Evolutionary conservation across 2,113 vertebrate species (phyloP), one percentile per base, ranked within the genome.

Genomic region (Phaethornis superciliosus): DNA sequence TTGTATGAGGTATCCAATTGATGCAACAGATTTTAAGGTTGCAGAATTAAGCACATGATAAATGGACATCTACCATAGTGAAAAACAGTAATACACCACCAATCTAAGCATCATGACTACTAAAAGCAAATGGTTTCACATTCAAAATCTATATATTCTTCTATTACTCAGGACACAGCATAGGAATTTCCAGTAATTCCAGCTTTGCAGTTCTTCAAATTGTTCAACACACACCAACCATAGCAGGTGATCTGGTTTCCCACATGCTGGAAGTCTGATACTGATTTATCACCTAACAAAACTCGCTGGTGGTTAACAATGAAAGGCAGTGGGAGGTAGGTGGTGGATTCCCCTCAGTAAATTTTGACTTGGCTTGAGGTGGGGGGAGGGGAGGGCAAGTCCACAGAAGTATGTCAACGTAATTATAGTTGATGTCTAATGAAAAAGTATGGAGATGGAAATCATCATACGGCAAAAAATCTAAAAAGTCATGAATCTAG

Each of bases 321-420:
- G 35, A 87, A 71, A 90, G 26, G 40, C 49, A 80, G 23, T 6
- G 8, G 28, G 14, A 51, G 5, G 10, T 4, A 74, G 18, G 26
- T 32, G 23, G 23, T 27, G 6, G 59, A 64, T 26, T 70, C 30
- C 26, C n/a, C 60, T 60, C 62, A 22, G 27, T 44, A 78, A 59
- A 74, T 76, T 37, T n/a, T 83, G 52, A 58, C 63, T 85, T 37
- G 65, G 63, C 13, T 79, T 44, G 26, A 2, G 5, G 8, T 6
- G 4, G 22, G 4, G 2, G 5, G 9, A 7, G 4, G 22, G 3
- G 17, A 5, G 13, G 11, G 14, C 2, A 30, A 30, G 7, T 4
- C 9, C 44, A 27, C 24, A 23, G 14, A 89, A 77, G 12, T 18
- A 71, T 7, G 10, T 81, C 40, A 22, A 18, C 76, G 7, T 56